A percentile compares a stretch with the other conserved stretches of the same genome.
Conservation (phyloP, 2,113 vertebrate genomes). For the Paramisgurnus dabryanus region DNA sequence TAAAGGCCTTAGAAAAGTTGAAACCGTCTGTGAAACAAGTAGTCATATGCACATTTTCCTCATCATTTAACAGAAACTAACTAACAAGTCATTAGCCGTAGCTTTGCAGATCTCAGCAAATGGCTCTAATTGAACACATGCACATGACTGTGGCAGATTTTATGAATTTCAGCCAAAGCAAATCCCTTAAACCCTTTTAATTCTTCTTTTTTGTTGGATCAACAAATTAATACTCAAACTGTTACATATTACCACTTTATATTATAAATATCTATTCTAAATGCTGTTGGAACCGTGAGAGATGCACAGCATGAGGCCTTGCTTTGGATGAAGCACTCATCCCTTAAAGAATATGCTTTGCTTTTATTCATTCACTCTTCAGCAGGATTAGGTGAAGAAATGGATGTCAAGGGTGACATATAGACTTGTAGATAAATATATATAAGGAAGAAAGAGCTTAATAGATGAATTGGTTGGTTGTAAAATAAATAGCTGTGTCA, state of each 20-base stretch:
- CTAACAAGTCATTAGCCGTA: conserved; percentile 13
- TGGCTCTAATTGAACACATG: not conserved
- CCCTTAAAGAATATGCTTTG: conserved; percentile 6
- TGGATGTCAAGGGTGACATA: conserved; percentile 2
- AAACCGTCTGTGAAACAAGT: conserved; percentile 19
- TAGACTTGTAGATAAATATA: not conserved
- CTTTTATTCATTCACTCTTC: not conserved
- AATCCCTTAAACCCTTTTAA: not conserved
- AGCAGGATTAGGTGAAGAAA: not conserved
- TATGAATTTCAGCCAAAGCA: conserved; percentile 2
- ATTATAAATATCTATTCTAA: not conserved
- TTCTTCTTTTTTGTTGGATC: not conserved
- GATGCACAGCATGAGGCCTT: conserved; percentile 4
- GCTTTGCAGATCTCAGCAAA: conserved; percentile 9
- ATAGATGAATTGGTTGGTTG: not conserved
- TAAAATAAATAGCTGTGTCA: not conserved
- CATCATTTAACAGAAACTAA: conserved; percentile 13
- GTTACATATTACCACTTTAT: not conserved
- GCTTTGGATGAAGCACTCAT: conserved; percentile 3
- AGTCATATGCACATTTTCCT: conserved; percentile 12
- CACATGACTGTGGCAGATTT: not conserved
- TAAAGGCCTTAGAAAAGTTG: conserved; percentile 1
- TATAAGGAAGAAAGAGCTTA: not conserved
- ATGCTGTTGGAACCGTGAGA: not conserved
- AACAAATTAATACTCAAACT: not conserved